phyloP scores from a whole-genome alignment of 2,797 vertebrate species.

The Lindbergichthys nudifrons region DNA sequence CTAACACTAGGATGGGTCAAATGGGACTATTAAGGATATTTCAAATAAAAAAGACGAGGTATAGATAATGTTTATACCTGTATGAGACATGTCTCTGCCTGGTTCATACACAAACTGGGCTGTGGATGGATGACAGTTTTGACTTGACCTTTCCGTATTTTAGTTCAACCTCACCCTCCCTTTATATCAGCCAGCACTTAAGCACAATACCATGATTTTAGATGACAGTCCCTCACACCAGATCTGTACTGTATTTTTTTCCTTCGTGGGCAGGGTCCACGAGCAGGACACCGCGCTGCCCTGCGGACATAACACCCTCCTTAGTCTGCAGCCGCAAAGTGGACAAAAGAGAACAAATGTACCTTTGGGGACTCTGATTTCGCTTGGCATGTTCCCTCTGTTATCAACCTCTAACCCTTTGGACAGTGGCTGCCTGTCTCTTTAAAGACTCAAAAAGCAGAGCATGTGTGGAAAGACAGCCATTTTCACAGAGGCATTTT shows the following conservation, averaged over 20 bases:
- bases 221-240: constrained; percentile 45
- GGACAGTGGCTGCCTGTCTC: constrained; percentile 41
- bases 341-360: constrained; percentile 64
- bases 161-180: constrained; percentile 25
- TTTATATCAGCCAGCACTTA: constrained; percentile 29
- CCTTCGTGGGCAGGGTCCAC: constrained; percentile 2
- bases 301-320: constrained; percentile 47
- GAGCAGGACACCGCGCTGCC: constrained; percentile 34
- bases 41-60: too few species aligned
- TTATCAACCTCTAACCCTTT: constrained; percentile 67
- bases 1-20: too few species aligned
- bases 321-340: constrained; percentile 57
- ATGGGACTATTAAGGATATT: too few species aligned
- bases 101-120: neutral
- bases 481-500: constrained; percentile 51
- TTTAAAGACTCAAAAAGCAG: constrained; percentile 48
- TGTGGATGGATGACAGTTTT: constrained; percentile 16
- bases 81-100: neutral
- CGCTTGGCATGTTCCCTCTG: constrained; percentile 61
- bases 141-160: constrained; percentile 26
- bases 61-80: neutral
- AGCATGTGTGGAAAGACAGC: constrained; percentile 53
- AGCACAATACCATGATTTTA: constrained; percentile 52
- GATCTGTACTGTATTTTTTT: constrained; percentile 15
- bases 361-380: constrained; percentile 60